Evolutionary conservation across 2,888 invertebrate genomes (phyloP).

Genomic region (Erpobdella octoculata): DNA sequence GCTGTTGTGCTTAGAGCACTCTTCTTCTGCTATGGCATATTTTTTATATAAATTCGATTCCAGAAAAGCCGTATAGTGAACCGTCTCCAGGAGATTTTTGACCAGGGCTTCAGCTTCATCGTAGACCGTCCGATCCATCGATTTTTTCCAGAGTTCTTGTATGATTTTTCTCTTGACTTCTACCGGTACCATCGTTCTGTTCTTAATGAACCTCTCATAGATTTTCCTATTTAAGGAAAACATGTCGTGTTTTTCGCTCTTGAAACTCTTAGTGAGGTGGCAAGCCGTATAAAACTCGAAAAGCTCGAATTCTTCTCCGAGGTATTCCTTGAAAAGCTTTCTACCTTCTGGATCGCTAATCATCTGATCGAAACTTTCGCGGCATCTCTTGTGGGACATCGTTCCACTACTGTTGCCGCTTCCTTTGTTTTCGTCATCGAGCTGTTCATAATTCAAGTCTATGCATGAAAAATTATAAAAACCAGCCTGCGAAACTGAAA

Average conservation of each 20-base stretch:
- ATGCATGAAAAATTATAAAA: too few relatives aligned
- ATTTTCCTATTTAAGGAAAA: slow-evolving; percentile 66
- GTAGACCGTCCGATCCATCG: slow-evolving; percentile 69
- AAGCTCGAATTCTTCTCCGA: slow-evolving; percentile 42
- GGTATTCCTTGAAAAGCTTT: slow-evolving; percentile 65
- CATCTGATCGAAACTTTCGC: slow-evolving; percentile 71
- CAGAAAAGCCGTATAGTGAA: slow-evolving; percentile 83
- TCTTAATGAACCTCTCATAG: slow-evolving; percentile 57
- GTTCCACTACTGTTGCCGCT: slow-evolving; percentile 42
- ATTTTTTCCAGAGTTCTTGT: slow-evolving; percentile 48
- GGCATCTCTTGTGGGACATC: slow-evolving; percentile 73
- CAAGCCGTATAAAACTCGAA: slow-evolving; percentile 74
- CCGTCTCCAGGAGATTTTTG: slow-evolving; percentile 73
- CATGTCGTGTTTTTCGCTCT: slow-evolving; percentile 52
- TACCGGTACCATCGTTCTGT: slow-evolving; percentile 64
- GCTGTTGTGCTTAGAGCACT: too few relatives aligned
- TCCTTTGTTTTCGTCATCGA: slow-evolving; percentile 48
- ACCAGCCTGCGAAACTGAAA: too few relatives aligned
- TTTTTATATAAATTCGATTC: slow-evolving; percentile 80
- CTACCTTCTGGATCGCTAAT: slow-evolving; percentile 83
- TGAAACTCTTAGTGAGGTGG: too few relatives aligned
- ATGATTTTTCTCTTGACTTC: slow-evolving; percentile 68
- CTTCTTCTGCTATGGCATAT: slow-evolving; percentile 48
- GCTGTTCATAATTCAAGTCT: too few relatives aligned
- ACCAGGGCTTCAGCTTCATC: slow-evolving; percentile 75